These are phyloP conservation scores for Echiichthys vipera DNA, from an alignment of 2,797 vertebrate genomes.

Conservation along the genomic window DNA sequence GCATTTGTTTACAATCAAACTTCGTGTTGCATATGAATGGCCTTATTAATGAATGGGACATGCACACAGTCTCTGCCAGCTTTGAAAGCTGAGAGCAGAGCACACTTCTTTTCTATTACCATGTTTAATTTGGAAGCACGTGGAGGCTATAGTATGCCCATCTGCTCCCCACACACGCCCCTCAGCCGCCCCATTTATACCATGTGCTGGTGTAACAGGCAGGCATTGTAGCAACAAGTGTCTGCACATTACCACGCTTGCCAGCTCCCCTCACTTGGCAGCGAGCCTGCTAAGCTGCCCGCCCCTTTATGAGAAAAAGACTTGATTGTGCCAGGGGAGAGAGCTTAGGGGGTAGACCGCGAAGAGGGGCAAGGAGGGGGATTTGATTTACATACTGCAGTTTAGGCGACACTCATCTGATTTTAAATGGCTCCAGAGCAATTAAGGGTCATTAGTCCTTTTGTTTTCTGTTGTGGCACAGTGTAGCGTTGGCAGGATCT, in stretches of 20 bases:
- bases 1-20: slow-evolving; percentile 83
- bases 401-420: slow-evolving; percentile 84
- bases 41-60: slow-evolving; percentile 77
- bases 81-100: slow-evolving; percentile 58
- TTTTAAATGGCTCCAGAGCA: slow-evolving; percentile 85
- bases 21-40: slow-evolving; percentile 80
- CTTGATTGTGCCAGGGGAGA: slow-evolving; percentile 86
- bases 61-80: slow-evolving; percentile 63
- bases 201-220: slow-evolving; percentile 82
- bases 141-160: slow-evolving; percentile 72
- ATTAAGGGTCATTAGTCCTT: slow-evolving; percentile 88
- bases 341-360: slow-evolving; percentile 65
- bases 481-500: slow-evolving; percentile 65
- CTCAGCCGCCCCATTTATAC: slow-evolving; percentile 50
- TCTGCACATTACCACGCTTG: slow-evolving; percentile 83
- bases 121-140: slow-evolving; percentile 73
- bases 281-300: slow-evolving; percentile 80
- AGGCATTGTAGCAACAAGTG: slow-evolving; percentile 87
- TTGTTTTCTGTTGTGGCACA: slow-evolving; percentile 81
- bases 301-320: slow-evolving; percentile 84
- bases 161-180: slow-evolving; percentile 67
- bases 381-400: slow-evolving; percentile 86
- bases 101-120: slow-evolving; percentile 67
- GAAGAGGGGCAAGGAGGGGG: slow-evolving; percentile 66
- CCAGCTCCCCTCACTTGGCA: slow-evolving; percentile 86